Conservation (phyloP, 1,140 invertebrate genomes). For the Limonius californicus region DNA sequence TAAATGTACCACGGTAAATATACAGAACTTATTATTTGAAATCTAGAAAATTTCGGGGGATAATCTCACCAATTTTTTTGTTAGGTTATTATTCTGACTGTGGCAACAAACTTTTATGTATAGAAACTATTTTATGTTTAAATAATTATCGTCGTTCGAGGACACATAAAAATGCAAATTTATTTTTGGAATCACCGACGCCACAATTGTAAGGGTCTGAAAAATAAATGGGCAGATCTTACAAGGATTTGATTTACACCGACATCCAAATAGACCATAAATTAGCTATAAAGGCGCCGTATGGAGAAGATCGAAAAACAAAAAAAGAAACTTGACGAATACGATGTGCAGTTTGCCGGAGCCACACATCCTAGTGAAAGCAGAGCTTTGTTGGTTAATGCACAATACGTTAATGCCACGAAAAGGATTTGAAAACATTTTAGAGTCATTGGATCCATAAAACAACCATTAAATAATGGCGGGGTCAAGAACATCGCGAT, state of each 20-base stretch:
- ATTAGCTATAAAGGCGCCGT: slow-evolving; percentile 15
- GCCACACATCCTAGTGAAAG: not conserved
- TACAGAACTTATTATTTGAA: no score
- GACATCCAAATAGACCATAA: slow-evolving; percentile 21
- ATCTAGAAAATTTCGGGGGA: no score
- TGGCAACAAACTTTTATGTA: no score
- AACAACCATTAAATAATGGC: not conserved
- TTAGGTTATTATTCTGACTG: no score
- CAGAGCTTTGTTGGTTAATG: slow-evolving; percentile 4
- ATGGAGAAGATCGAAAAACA: slow-evolving; percentile 6
- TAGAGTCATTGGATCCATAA: slow-evolving; percentile 3
- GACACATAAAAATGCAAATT: slow-evolving; percentile 15
- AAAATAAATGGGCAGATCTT: slow-evolving; percentile 19
- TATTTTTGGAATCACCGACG: not conserved
- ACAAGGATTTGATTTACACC: slow-evolving; percentile 20
- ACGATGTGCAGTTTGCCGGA: slow-evolving; percentile 1
- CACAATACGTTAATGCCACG: not conserved
- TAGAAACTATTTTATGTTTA: no score
- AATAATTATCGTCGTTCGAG: no score
- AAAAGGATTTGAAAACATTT: slow-evolving; percentile 7
- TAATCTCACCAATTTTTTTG: no score
- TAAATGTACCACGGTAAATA: no score
- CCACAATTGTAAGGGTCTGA: not conserved
- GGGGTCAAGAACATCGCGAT: slow-evolving; percentile 2
- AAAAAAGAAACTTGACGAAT: not conserved